A percentile compares a stretch with the other conserved stretches of the same genome.
These are phyloP conservation scores for Heliconius nattereri DNA, from an alignment of 1,140 invertebrate species.

Conservation along the genomic window DNA sequence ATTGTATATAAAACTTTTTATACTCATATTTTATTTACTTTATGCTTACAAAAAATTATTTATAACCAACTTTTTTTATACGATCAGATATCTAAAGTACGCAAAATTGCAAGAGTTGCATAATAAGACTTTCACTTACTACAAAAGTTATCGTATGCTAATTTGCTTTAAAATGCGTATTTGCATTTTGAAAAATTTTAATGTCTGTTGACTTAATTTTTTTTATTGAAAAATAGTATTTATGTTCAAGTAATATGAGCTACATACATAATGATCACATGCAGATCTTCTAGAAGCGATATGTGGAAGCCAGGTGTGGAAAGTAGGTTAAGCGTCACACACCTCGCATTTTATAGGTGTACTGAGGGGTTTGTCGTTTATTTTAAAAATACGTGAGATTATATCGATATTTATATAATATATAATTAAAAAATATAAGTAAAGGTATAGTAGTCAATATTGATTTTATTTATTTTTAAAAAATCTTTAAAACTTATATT, in stretches of 20 bases:
- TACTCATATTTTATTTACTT: not conserved
- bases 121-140: conserved; percentile 78
- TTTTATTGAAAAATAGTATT: conserved; percentile 51
- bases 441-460: too few relatives aligned
- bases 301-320: conserved; percentile 65
- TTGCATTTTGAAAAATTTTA: conserved; percentile 63
- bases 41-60: not conserved
- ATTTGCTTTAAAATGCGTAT: conserved; percentile 66
- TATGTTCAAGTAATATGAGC: conserved; percentile 55
- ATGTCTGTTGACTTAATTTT: conserved; percentile 42
- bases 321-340: conserved; percentile 75
- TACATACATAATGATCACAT: conserved; percentile 39
- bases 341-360: conserved; percentile 72
- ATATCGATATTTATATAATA: conserved; percentile 14
- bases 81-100: conserved; percentile 14
- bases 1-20: not conserved
- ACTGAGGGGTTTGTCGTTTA: conserved; percentile 68
- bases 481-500: too few relatives aligned
- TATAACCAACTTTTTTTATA: not conserved
- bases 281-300: conserved; percentile 55
- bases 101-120: conserved; percentile 65
- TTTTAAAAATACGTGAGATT: conserved; percentile 61
- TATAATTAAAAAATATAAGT: not conserved
- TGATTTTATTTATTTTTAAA: too few relatives aligned
- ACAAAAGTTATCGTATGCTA: conserved; percentile 63